These are phyloP conservation scores for Oncopodura yosiiana DNA, from an alignment of 1,140 invertebrate species.

Conservation along the genomic window DNA sequence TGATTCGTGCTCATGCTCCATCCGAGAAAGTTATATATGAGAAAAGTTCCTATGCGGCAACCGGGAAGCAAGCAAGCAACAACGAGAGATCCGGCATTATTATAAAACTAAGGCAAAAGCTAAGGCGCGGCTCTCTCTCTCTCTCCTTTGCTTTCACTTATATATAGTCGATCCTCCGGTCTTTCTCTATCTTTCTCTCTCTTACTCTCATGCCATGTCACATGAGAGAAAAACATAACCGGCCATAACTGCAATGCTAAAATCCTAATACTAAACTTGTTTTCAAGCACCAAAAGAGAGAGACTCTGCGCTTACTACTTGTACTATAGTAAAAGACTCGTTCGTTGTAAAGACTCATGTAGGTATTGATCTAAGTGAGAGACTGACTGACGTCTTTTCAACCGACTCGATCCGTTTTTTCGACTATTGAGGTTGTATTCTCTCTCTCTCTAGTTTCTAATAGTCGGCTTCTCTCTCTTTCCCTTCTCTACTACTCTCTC, in stretches of 20 bases:
- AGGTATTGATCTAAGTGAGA: conserved; percentile 24
- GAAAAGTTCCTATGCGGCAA: conserved; percentile 1
- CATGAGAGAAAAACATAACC: conserved; percentile 4
- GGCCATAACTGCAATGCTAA: background rate
- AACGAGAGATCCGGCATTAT: too few species aligned
- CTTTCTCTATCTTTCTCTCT: conserved; percentile 1
- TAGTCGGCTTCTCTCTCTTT: background rate
- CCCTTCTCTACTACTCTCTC: background rate
- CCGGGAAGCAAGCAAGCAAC: conserved; percentile 3
- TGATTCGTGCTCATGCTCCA: too few species aligned
- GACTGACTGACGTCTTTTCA: conserved; percentile 25
- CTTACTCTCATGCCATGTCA: conserved; percentile 2
- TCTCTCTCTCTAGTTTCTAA: background rate
- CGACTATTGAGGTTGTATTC: background rate
- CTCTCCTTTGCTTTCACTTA: background rate
- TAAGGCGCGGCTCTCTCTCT: conserved; percentile 11
- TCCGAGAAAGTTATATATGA: too few species aligned
- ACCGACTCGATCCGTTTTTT: conserved; percentile 1
- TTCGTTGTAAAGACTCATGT: too few species aligned
- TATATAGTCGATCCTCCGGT: background rate
- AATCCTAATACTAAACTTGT: background rate
- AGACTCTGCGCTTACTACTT: too few species aligned
- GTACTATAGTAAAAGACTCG: too few species aligned
- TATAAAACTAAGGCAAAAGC: too few species aligned
- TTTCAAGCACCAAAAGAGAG: background rate